Base-by-base conservation (phyloP, 1,140 invertebrate genomes). In the Trypoxylus dichotomus region DNA sequence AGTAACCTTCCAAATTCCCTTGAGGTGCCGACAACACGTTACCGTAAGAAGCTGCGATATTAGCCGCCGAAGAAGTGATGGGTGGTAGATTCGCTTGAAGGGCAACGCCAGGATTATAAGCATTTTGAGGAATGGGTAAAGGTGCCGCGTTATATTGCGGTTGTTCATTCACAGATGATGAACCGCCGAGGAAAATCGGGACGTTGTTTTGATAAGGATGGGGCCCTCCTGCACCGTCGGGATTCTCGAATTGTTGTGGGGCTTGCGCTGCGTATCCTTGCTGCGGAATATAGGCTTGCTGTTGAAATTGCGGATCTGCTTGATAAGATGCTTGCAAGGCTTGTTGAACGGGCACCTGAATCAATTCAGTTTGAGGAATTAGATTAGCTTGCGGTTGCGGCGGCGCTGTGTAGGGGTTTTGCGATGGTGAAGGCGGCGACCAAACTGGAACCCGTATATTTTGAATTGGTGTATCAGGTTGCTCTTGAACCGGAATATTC, bases 401-500 rank as follows among this genome's bases (percentile, higher is more conserved):
- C 11, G 60, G 60, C 8, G 60, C 60, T 68, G 60, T 68, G 24
- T 68, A 68, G 1, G 60, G 60, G 27, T 68, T 68, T 68, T 68
- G 60, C 0, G 60, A 68, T 29, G 60, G 24, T 10, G 24, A 1
- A 5, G 60, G 60, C 27, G 60, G 60, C 11, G 60, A 68, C 60
- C 60, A 68, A 24, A 68, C 60, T 10, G 60, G 60, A 11, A 68
- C 60, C 1, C 60, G 60, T 27, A 68, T 15, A 25, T 68, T 68
- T 15, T 68, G 60, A 68, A 8, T 21, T 25, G 19, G 60, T 3
- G 24, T 24, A 27, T 68, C 60, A 68, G 19, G 19, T 68, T 68
- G 60, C 27, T 68, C 60, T 68, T 68, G 60, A 27, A 68, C 60
- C 6, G 60, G 60, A 15, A 68, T 68, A 68, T 68, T 68, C 21